Evolutionary conservation across 2,113 vertebrate genomes (phyloP), one percentile per base, ranked within the genome.

Genomic region (Heterotilapia buettikoferi): DNA sequence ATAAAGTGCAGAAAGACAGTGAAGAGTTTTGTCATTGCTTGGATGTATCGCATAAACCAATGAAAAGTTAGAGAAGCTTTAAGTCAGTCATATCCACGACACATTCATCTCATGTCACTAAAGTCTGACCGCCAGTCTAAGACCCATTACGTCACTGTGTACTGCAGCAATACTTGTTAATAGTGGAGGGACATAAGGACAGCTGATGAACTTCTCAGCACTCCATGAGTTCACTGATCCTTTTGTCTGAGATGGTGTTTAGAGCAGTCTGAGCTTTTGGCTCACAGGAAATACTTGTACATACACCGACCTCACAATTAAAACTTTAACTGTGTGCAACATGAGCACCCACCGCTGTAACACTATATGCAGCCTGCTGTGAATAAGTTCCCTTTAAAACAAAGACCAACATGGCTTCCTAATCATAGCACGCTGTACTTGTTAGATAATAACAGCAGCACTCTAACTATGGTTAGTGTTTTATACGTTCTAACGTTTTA

Each of bases 401-500:
- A 16, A 43, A 73, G 68, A 10, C 68, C 13, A 73, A 73, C 21
- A 26, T 73, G 66, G 4, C 40, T 45, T 73, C 40, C 40, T 24
- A 73, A 73, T 26, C 68, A 5, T 73, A 45, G 13, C 61, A 66
- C 12, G 1, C 12, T 9, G 0, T 45, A 45, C 21, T 45, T 73
- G 66, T 73, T 10, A 43, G 21, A 45, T 29, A 76, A 7, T 29
- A 18, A 45, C 40, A 5, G 14, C 40, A 47, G 26, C 68, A 19
- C 40, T 73, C 21, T 24, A 63, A 36, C 59, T 38, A 10, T 43
- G 21, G 21, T 26, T 45, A 45, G 68, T 38, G 10, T 47, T 2
- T 24, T 24, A 71, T 66, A 26, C 0, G 2, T 18, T 18, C 4
- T 73, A 10, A 73, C 8, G 0, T 71, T 19, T 11, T 1, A 26